Percentiles rank a stretch among this genome's conserved stretches.
Conservation (phyloP, 2,888 invertebrate genomes). For the Diaprepes abbreviatus region DNA sequence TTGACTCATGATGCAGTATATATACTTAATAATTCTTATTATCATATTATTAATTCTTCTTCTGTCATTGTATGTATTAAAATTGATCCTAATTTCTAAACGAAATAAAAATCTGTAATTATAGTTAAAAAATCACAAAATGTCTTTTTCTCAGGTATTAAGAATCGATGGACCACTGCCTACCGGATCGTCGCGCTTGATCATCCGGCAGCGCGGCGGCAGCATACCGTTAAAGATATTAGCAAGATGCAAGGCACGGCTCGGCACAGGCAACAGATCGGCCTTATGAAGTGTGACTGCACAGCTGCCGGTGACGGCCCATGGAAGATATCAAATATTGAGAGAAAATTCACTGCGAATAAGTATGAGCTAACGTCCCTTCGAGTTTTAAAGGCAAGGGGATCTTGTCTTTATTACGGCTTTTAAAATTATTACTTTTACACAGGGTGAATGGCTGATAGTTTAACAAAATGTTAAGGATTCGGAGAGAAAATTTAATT, state of each 20-base stretch:
- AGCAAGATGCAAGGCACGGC: conserved; percentile 57
- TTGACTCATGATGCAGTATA: no score
- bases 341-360: conserved; percentile 58
- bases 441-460: conserved; percentile 42
- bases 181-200: conserved; percentile 54
- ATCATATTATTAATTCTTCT: no score
- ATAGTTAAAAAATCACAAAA: no score
- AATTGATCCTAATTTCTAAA: no score
- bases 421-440: conserved; percentile 49
- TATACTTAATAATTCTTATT: no score
- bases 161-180: conserved; percentile 15
- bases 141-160: not conserved
- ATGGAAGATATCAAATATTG: conserved; percentile 66
- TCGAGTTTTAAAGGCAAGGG: conserved; percentile 41
- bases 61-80: no score
- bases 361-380: conserved; percentile 49
- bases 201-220: conserved; percentile 55
- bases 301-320: conserved; percentile 66
- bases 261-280: conserved; percentile 56
- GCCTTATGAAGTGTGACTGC: conserved; percentile 67
- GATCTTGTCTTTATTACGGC: conserved; percentile 47
- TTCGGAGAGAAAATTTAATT: not conserved
- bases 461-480: conserved; percentile 4
- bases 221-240: conserved; percentile 57
- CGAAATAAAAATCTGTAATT: no score